These are phyloP conservation scores for Zaprionus capensis DNA, from an alignment of 1,140 invertebrate genomes.

Conservation along the genomic window DNA sequence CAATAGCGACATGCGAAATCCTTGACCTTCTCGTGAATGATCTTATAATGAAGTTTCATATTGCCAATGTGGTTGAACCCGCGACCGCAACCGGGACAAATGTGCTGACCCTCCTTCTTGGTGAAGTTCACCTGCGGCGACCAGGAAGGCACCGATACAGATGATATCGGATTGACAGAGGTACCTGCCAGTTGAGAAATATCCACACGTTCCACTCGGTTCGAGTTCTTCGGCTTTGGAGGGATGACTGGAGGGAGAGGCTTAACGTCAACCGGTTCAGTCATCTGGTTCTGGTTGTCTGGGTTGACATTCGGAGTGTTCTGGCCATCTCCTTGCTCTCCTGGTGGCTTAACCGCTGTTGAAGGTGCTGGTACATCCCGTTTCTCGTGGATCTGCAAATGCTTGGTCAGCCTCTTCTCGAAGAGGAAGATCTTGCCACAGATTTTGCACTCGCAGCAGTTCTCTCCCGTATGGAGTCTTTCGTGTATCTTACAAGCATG, in stretches of 20 bases:
- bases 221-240: slow-evolving; percentile 48
- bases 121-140: slow-evolving; percentile 79
- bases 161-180: slow-evolving; percentile 78
- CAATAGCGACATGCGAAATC: slow-evolving; percentile 81
- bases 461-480: slow-evolving; percentile 85
- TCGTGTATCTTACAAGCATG: slow-evolving; percentile 82
- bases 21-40: slow-evolving; percentile 81
- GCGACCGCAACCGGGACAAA: slow-evolving; percentile 76
- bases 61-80: slow-evolving; percentile 79
- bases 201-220: slow-evolving; percentile 75
- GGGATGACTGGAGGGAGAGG: slow-evolving; percentile 30
- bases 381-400: slow-evolving; percentile 78
- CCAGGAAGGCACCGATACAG: slow-evolving; percentile 76
- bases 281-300: slow-evolving; percentile 17
- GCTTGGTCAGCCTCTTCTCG: slow-evolving; percentile 73
- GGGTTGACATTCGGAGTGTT: neutral
- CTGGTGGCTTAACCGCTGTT: slow-evolving; percentile 39
- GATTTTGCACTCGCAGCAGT: slow-evolving; percentile 78
- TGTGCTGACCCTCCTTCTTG: slow-evolving; percentile 79
- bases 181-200: slow-evolving; percentile 76
- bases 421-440: slow-evolving; percentile 77
- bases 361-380: slow-evolving; percentile 64
- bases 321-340: slow-evolving; percentile 29
- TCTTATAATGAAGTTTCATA: slow-evolving; percentile 78
- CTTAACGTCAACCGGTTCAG: slow-evolving; percentile 39